Conservation (phyloP, 2,113 vertebrate genomes). For the Ictidomys tridecemlineatus region DNA sequence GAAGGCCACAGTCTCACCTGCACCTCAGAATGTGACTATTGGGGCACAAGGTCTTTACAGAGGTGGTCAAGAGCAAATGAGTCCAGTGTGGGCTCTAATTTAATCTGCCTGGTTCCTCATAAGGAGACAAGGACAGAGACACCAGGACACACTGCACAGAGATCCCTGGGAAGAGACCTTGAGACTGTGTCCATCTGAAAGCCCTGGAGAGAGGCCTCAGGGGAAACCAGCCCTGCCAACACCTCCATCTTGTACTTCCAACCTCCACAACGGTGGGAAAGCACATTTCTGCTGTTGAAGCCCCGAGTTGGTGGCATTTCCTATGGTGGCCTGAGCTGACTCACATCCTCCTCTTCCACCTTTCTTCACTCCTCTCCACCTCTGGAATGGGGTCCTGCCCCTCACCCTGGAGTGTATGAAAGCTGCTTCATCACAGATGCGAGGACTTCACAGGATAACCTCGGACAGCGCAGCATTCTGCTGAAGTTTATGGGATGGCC, state of each 20-base stretch:
- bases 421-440: background rate
- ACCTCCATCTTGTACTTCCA: background rate
- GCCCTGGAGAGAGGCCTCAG: too few relatives aligned
- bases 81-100: background rate
- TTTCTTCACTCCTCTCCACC: background rate
- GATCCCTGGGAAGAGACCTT: background rate
- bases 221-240: background rate
- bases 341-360: accelerated
- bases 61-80: background rate
- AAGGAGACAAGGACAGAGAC: background rate
- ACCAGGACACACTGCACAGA: too few relatives aligned
- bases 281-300: background rate
- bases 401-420: background rate
- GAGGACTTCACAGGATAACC: background rate
- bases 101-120: background rate
- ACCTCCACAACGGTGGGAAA: background rate
- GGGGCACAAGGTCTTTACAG: background rate
- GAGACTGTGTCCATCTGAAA: background rate
- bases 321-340: background rate
- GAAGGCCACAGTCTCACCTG: background rate
- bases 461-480: background rate
- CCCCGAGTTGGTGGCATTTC: background rate
- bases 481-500: accelerated
- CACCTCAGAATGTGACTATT: background rate
- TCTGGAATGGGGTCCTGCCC: background rate